A percentile compares a stretch with the other conserved stretches of the same genome.
Evolutionary conservation across 2,113 vertebrate species (phyloP).

Genomic region (Epinephelus moara): DNA sequence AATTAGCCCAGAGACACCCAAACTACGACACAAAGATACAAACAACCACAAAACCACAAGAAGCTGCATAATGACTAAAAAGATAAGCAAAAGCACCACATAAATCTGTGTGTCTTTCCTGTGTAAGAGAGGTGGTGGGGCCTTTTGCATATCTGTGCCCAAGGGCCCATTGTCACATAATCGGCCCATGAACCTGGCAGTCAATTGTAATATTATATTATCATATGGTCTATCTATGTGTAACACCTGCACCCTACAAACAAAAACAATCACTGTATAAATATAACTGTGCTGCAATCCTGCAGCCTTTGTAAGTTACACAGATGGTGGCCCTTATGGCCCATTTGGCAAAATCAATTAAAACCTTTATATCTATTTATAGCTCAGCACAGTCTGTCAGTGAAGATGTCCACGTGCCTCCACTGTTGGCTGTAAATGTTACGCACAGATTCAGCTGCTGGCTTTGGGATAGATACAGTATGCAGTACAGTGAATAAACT

Average conservation of each 20-base stretch:
- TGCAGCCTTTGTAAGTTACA: neutral
- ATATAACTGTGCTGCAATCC: neutral
- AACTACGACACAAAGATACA: no score
- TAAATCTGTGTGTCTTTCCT: no score
- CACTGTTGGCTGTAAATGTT: neutral
- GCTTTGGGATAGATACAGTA: neutral
- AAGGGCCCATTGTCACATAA: no score
- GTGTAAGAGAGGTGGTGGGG: no score
- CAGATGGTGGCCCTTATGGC: neutral
- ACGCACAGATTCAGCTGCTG: neutral
- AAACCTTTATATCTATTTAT: constrained; percentile 19
- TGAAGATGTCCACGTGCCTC: neutral
- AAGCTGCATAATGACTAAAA: no score
- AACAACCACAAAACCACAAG: no score
- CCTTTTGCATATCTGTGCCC: no score
- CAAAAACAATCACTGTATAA: neutral
- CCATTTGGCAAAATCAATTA: constrained; percentile 15
- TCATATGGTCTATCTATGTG: neutral
- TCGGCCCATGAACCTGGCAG: neutral
- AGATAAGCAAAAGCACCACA: no score
- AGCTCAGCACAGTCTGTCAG: neutral
- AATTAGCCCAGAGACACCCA: no score
- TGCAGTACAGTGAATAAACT: neutral
- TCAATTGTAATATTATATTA: neutral
- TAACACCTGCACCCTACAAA: neutral